Percentiles rank a stretch among this genome's conserved stretches.
Evolutionary conservation across 2,888 invertebrate genomes (phyloP).

Genomic region (Pterobdella sp.): DNA sequence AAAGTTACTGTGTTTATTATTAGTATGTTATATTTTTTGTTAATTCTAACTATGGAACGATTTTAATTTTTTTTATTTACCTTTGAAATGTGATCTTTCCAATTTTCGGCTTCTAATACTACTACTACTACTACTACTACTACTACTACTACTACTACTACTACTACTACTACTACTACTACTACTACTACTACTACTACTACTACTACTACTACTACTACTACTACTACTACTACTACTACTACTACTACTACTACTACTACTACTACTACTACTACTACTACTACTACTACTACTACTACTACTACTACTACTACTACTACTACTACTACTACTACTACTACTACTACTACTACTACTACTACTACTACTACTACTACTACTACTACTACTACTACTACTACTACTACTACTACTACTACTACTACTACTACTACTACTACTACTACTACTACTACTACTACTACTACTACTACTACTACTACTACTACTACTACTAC

Average conservation of each 20-base stretch:
- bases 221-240: constrained; percentile 25
- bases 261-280: constrained; percentile 26
- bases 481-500: constrained; percentile 24
- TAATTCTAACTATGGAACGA: too few relatives aligned
- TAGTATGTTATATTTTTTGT: too few relatives aligned
- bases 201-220: constrained; percentile 24
- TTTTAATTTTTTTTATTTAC: too few relatives aligned
- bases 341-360: constrained; percentile 3
- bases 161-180: constrained; percentile 20
- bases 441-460: constrained; percentile 19
- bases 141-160: constrained; percentile 22
- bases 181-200: constrained; percentile 22
- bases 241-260: constrained; percentile 21
- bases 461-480: constrained; percentile 27
- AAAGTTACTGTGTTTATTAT: too few relatives aligned
- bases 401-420: constrained; percentile 13
- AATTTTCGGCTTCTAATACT: constrained; percentile 9
- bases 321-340: constrained; percentile 4
- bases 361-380: background rate
- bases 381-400: background rate
- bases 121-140: constrained; percentile 20
- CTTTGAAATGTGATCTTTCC: too few relatives aligned
- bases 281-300: constrained; percentile 27
- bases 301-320: constrained; percentile 26
- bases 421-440: background rate